Evolutionary conservation across 2,888 invertebrate species (phyloP).

Genomic region (Ephialtes manifestator): DNA sequence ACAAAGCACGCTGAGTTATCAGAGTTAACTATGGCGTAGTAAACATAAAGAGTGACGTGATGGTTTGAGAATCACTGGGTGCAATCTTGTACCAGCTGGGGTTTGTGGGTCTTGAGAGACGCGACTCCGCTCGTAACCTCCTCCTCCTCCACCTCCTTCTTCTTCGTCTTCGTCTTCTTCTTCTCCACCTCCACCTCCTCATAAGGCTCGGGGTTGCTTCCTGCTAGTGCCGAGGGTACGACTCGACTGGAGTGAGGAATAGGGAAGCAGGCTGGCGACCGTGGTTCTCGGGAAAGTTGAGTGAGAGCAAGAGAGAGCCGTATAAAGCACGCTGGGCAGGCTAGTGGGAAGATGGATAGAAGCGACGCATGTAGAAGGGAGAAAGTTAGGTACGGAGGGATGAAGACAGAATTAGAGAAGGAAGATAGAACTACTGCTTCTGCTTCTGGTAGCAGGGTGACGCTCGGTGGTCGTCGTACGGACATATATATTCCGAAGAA

Average conservation of each 20-base stretch:
- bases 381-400: conserved; percentile 35
- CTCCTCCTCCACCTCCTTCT: conserved; percentile 60
- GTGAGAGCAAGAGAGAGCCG: conserved; percentile 48
- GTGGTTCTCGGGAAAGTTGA: conserved; percentile 46
- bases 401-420: conserved; percentile 58
- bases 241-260: conserved; percentile 76
- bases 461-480: conserved; percentile 41
- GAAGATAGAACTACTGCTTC: conserved; percentile 57
- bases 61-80: conserved; percentile 82
- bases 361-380: conserved; percentile 21
- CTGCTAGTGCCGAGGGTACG: conserved; percentile 69
- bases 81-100: conserved; percentile 85
- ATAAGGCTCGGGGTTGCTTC: conserved; percentile 41
- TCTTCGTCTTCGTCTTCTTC: conserved; percentile 43
- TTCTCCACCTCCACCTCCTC: conserved; percentile 36
- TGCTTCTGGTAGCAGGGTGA: conserved; percentile 41
- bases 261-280: conserved; percentile 74
- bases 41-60: conserved; percentile 61
- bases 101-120: conserved; percentile 82
- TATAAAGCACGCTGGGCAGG: conserved; percentile 43
- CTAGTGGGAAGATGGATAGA: conserved; percentile 51
- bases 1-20: conserved; percentile 47
- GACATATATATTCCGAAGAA: conserved; percentile 48
- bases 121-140: conserved; percentile 82
- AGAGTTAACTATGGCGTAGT: conserved; percentile 44